Conservation (phyloP, 2,888 invertebrate genomes). For the Andrena haemorrhoa region DNA sequence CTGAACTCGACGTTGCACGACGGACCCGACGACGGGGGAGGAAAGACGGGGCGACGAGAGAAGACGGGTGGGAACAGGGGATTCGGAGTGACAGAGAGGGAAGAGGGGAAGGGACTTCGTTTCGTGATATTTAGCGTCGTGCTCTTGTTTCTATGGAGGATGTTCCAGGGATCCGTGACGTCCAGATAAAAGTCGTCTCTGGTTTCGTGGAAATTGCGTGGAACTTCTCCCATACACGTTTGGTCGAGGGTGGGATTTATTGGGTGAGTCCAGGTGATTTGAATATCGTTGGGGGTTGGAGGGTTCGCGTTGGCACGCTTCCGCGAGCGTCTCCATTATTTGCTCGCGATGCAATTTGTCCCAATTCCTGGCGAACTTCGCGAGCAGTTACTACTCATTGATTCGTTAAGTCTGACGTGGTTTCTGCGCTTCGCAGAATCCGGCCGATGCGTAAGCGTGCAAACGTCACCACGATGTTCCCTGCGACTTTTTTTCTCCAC, state of each 20-base stretch:
- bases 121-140: constrained; percentile 54
- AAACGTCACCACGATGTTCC: constrained; percentile 1
- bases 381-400: constrained; percentile 31
- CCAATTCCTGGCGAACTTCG: constrained; percentile 17
- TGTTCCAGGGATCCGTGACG: neutral
- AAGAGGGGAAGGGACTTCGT: constrained; percentile 35
- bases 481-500: neutral
- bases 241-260: neutral
- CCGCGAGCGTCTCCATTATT: too few species aligned
- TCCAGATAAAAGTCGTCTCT: neutral
- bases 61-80: constrained; percentile 11
- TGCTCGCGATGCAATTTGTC: constrained; percentile 1
- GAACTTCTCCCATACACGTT: neutral
- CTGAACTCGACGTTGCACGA: constrained; percentile 71
- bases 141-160: neutral
- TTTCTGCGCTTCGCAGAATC: constrained; percentile 39
- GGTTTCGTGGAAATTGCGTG: neutral
- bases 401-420: constrained; percentile 26
- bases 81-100: constrained; percentile 9
- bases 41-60: constrained; percentile 35
- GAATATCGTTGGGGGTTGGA: too few species aligned
- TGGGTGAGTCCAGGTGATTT: neutral
- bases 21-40: constrained; percentile 37
- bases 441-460: constrained; percentile 48
- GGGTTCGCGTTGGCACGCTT: too few species aligned